Evolutionary conservation across 2,113 vertebrate genomes (phyloP).

Genomic region (Laticauda colubrina): DNA sequence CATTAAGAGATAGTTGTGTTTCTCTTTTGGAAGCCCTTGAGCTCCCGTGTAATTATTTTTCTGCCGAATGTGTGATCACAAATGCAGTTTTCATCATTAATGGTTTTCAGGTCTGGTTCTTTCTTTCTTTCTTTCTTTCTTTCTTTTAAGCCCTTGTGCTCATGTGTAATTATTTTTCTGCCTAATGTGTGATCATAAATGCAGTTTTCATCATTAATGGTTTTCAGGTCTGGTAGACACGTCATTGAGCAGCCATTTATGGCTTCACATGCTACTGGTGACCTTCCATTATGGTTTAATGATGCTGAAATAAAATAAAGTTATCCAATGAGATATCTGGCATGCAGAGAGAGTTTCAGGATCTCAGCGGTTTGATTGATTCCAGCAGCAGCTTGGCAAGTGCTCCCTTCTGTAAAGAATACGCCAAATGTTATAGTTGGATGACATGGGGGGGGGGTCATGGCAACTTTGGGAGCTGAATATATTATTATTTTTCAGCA

Average conservation of each 20-base stretch:
- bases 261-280: background rate
- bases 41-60: conserved; percentile 33
- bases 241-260: conserved; percentile 27
- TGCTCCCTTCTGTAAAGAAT: background rate
- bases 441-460: fast-evolving
- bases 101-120: conserved; percentile 20
- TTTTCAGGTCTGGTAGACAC: conserved; percentile 16
- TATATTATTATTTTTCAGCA: background rate
- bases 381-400: background rate
- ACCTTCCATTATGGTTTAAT: conserved; percentile 38
- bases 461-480: background rate
- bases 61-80: conserved; percentile 17
- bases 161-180: conserved; percentile 28
- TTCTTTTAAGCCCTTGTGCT: conserved; percentile 5
- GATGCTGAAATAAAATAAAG: conserved; percentile 42
- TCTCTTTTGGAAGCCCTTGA: background rate
- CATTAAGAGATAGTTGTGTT: conserved; percentile 20
- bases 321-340: background rate
- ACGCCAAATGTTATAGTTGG: conserved; percentile 24
- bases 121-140: no score
- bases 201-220: conserved; percentile 13
- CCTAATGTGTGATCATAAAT: conserved; percentile 14
- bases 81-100: background rate
- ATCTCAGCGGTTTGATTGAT: background rate
- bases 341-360: conserved; percentile 23